A percentile compares a stretch with the other conserved stretches of the same genome.
phyloP scores from a whole-genome alignment of 92 coral and sea anemone species.

The Parazoanthus swiftii region DNA sequence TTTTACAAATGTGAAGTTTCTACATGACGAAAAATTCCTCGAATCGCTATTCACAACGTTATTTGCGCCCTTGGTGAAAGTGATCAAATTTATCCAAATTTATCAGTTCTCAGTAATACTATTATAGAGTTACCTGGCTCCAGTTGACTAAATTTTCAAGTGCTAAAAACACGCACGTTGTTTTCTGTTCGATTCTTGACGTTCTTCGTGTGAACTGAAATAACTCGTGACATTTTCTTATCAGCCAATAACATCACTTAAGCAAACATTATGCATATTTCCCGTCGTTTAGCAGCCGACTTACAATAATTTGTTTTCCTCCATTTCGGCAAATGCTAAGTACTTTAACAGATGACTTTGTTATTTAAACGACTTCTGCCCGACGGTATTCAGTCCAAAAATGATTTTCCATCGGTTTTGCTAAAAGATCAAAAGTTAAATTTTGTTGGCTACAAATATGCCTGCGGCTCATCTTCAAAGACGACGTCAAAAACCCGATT shows the following conservation, averaged over 20 bases:
- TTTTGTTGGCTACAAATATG: neutral
- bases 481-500: constrained; percentile 26
- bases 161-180: neutral
- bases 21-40: neutral
- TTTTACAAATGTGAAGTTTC: constrained; percentile 1
- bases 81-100: neutral
- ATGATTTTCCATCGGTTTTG: constrained; percentile 26
- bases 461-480: constrained; percentile 15
- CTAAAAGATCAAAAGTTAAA: neutral
- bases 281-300: constrained; percentile 27
- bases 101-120: neutral
- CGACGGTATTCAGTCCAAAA: neutral
- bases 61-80: neutral
- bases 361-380: constrained; percentile 21
- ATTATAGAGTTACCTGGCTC: neutral
- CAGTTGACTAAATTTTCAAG: constrained; percentile 4
- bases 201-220: neutral
- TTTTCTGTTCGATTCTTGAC: neutral
- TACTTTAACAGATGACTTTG: constrained; percentile 34
- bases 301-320: constrained; percentile 24
- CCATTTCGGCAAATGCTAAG: constrained; percentile 26
- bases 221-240: constrained; percentile 1
- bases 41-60: neutral
- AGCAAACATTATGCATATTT: constrained; percentile 20
- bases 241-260: constrained; percentile 9